Percentiles rank a stretch among this genome's conserved stretches.
These are phyloP conservation scores for Drosophila testacea DNA, from an alignment of 2,888 invertebrate genomes.

Conservation along the genomic window DNA sequence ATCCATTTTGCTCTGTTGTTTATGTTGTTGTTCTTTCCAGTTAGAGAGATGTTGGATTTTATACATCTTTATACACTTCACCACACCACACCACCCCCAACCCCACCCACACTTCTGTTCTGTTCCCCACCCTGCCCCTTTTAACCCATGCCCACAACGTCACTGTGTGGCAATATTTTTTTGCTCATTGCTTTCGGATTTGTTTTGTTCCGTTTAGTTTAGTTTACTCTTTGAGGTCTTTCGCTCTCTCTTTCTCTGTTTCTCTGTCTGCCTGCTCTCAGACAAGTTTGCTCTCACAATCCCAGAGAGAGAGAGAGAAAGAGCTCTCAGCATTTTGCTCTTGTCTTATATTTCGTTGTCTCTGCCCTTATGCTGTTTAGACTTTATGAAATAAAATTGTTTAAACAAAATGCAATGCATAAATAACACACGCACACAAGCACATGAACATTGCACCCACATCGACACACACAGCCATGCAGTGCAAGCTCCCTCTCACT, in stretches of 20 bases:
- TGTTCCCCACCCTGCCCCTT: neutral
- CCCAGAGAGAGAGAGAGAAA: neutral
- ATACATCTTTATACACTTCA: slow-evolving; percentile 7
- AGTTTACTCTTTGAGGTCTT: slow-evolving; percentile 19
- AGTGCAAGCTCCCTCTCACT: slow-evolving; percentile 10
- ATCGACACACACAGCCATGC: slow-evolving; percentile 11
- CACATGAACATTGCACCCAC: slow-evolving; percentile 24
- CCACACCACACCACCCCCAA: no score
- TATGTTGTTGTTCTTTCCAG: slow-evolving; percentile 46
- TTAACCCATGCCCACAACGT: slow-evolving; percentile 23
- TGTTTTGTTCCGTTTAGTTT: slow-evolving; percentile 55
- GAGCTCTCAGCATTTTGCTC: slow-evolving; percentile 35
- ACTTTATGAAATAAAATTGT: slow-evolving; percentile 50
- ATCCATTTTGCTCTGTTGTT: slow-evolving; percentile 43
- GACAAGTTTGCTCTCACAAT: neutral
- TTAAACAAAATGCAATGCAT: slow-evolving; percentile 56
- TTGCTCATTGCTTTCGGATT: slow-evolving; percentile 45
- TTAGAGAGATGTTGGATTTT: slow-evolving; percentile 36
- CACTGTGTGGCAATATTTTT: slow-evolving; percentile 45
- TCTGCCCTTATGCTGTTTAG: slow-evolving; percentile 27
- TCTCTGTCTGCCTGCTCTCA: slow-evolving; percentile 17
- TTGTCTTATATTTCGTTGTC: slow-evolving; percentile 1
- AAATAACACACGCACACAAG: slow-evolving; percentile 3
- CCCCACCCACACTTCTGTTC: neutral
- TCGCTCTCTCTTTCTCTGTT: slow-evolving; percentile 10